phyloP scores from a whole-genome alignment of 2,797 vertebrate species.

The Micromesistius poutassou region DNA sequence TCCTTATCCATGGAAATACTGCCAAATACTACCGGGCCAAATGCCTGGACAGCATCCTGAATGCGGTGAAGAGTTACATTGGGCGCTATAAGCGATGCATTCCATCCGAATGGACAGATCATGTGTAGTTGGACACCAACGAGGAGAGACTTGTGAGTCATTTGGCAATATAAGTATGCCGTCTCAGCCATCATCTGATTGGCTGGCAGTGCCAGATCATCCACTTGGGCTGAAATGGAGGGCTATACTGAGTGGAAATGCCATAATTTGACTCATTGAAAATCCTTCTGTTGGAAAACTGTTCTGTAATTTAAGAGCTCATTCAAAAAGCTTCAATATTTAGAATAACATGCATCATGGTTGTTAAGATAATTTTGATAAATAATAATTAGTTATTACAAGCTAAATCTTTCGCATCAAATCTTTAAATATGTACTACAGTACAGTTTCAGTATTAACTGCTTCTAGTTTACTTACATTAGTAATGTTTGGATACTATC shows the following conservation, averaged over 20 bases:
- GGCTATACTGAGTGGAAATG: not conserved
- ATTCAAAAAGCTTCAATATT: too few species aligned
- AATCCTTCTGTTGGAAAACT: not conserved
- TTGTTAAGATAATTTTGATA: too few species aligned
- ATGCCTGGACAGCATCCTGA: slow-evolving; percentile 6
- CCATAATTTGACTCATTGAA: not conserved
- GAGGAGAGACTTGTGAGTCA: slow-evolving; percentile 46
- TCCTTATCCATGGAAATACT: not conserved
- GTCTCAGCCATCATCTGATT: slow-evolving; percentile 17
- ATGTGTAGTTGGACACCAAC: slow-evolving; percentile 36
- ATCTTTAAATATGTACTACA: not conserved
- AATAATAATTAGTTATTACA: too few species aligned
- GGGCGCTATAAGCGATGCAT: slow-evolving; percentile 7
- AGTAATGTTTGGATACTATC: not conserved
- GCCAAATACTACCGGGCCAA: not conserved
- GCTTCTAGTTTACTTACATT: not conserved
- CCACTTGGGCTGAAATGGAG: not conserved
- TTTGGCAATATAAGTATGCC: slow-evolving; percentile 41
- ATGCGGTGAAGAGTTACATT: slow-evolving; percentile 17
- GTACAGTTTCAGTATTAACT: not conserved
- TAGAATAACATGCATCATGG: too few species aligned
- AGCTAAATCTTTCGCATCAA: not conserved
- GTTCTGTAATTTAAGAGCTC: too few species aligned
- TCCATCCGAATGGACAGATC: slow-evolving; percentile 38
- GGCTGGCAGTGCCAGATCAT: not conserved